A percentile compares a stretch with the other conserved stretches of the same genome.
Evolutionary conservation across 2,113 vertebrate genomes (phyloP).

Genomic region (Heterotis niloticus): DNA sequence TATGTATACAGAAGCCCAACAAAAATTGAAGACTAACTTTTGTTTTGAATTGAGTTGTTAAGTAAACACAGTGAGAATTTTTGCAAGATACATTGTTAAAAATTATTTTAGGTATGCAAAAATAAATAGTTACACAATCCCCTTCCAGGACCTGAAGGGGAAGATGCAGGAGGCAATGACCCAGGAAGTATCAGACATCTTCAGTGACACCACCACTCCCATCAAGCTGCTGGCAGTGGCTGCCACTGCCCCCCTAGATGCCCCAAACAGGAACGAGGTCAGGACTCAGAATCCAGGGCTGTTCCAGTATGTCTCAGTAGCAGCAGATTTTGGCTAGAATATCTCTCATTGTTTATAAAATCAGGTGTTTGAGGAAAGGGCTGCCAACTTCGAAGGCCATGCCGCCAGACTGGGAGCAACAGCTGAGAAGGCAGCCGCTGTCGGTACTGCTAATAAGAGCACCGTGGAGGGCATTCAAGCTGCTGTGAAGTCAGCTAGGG

Average conservation of each 20-base stretch:
- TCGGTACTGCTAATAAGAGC: constrained; percentile 89
- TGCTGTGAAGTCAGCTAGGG: constrained; percentile 87
- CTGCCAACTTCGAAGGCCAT: constrained; percentile 91
- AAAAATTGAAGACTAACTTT: too few relatives aligned
- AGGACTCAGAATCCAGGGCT: constrained; percentile 30
- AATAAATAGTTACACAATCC: not conserved
- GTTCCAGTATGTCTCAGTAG: too few relatives aligned
- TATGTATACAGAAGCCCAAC: too few relatives aligned
- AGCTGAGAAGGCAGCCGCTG: constrained; percentile 93
- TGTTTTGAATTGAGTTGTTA: too few relatives aligned
- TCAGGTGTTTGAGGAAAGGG: constrained; percentile 92
- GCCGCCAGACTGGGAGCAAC: constrained; percentile 85
- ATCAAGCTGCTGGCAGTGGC: constrained; percentile 93
- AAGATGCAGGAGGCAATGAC: constrained; percentile 98
- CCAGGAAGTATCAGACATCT: constrained; percentile 95
- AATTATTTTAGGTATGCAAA: not conserved
- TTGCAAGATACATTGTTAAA: too few relatives aligned
- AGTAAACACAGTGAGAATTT: too few relatives aligned
- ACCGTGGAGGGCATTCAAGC: constrained; percentile 94
- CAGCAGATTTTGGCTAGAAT: not conserved
- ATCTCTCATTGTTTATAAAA: not conserved
- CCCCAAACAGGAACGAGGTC: constrained; percentile 87
- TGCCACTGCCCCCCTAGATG: constrained; percentile 86
- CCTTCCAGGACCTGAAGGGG: constrained; percentile 81
- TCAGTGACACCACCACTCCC: constrained; percentile 95